phyloP scores from a whole-genome alignment of 2,797 vertebrate species.

The Pipistrellus pygmaeus region DNA sequence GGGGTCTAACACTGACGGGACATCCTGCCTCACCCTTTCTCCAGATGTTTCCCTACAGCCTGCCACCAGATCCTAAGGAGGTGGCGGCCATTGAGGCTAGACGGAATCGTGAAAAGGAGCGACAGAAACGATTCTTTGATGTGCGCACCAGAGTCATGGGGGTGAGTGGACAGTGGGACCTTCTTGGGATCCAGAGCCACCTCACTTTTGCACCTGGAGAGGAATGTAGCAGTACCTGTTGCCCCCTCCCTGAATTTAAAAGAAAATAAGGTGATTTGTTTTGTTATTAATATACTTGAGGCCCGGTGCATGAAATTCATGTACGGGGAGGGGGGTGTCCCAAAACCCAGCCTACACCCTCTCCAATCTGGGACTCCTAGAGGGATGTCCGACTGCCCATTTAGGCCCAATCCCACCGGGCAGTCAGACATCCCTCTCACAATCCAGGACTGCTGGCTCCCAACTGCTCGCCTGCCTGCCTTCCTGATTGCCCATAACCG shows the following conservation, averaged over 20 bases:
- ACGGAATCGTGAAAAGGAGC: conserved; percentile 85
- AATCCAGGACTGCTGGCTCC: too few species aligned
- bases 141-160: conserved; percentile 87
- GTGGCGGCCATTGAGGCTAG: conserved; percentile 83
- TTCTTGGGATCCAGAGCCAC: neutral
- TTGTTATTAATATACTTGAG: too few species aligned
- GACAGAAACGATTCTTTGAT: conserved; percentile 88
- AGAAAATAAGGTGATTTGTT: too few species aligned
- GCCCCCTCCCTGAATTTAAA: neutral
- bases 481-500: too few species aligned
- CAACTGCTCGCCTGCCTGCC: too few species aligned
- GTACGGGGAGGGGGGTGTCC: too few species aligned
- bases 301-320: too few species aligned
- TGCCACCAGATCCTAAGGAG: conserved; percentile 82
- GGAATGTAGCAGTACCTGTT: neutral
- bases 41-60: conserved; percentile 86
- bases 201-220: neutral
- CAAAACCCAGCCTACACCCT: too few species aligned
- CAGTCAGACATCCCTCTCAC: too few species aligned
- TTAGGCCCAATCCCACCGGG: too few species aligned
- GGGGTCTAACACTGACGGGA: neutral
- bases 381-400: too few species aligned
- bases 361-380: too few species aligned
- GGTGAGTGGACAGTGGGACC: conserved; percentile 84
- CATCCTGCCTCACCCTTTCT: conserved; percentile 41